These are phyloP conservation scores for Capromys pilorides DNA, from an alignment of 2,797 vertebrate species.

Conservation along the genomic window DNA sequence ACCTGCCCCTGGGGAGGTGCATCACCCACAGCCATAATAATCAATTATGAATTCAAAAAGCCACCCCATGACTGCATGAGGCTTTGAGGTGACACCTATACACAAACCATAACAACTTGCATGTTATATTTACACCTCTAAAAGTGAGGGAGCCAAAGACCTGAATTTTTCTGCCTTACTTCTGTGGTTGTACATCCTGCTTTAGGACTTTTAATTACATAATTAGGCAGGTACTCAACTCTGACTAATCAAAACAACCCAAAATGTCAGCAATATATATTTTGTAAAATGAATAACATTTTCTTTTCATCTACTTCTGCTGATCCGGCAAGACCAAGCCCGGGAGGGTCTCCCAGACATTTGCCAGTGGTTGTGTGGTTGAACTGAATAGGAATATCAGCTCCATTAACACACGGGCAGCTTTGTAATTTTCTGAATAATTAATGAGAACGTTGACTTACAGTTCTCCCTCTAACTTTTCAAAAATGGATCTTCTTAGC, in stretches of 20 bases:
- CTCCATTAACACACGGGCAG: conserved; percentile 59
- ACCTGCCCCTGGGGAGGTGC: too few species aligned
- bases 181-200: neutral
- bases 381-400: conserved; percentile 46
- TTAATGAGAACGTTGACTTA: conserved; percentile 51
- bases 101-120: too few species aligned
- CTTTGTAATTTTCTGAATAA: conserved; percentile 66
- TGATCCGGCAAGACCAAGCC: conserved; percentile 61
- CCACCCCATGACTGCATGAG: too few species aligned
- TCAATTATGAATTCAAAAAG: too few species aligned
- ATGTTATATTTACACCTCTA: neutral
- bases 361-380: conserved; percentile 59
- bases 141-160: neutral
- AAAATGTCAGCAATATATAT: neutral
- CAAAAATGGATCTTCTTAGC: conserved; percentile 60
- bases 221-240: neutral
- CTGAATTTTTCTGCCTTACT: neutral
- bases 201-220: neutral
- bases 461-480: conserved; percentile 13
- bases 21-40: too few species aligned
- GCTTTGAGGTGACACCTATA: too few species aligned
- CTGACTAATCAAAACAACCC: neutral
- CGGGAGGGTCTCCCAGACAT: neutral
- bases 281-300: conserved; percentile 57
- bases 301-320: conserved; percentile 62